A percentile compares a stretch with the other conserved stretches of the same genome.
Evolutionary conservation across 2,888 invertebrate genomes (phyloP).

Genomic region (Melanotus villosus): DNA sequence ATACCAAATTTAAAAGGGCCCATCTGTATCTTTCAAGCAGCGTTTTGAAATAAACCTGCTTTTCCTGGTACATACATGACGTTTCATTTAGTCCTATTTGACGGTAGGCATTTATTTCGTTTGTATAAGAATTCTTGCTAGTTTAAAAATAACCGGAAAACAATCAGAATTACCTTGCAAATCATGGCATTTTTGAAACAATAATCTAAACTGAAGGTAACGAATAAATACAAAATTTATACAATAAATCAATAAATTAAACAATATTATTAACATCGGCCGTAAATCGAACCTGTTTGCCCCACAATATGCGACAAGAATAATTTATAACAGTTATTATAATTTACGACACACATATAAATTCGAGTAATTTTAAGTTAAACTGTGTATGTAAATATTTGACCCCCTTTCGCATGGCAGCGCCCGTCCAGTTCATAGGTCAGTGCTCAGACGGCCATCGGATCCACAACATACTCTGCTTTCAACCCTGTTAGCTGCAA

Average conservation of each 20-base stretch:
- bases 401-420: slow-evolving; percentile 24
- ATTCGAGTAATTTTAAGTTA: slow-evolving; percentile 21
- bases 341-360: slow-evolving; percentile 20
- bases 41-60: not conserved
- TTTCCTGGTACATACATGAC: not conserved
- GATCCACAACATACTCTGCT: slow-evolving; percentile 8
- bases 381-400: slow-evolving; percentile 22
- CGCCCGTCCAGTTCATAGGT: slow-evolving; percentile 27
- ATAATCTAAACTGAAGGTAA: not conserved
- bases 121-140: not conserved
- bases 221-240: not conserved
- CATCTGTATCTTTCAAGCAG: slow-evolving; percentile 23
- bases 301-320: slow-evolving; percentile 9
- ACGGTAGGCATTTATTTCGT: not conserved
- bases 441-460: not conserved
- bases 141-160: not conserved
- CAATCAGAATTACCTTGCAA: no score
- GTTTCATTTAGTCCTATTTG: not conserved
- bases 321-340: slow-evolving; percentile 17
- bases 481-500: slow-evolving; percentile 17
- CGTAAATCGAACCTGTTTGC: slow-evolving; percentile 11
- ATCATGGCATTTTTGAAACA: no score
- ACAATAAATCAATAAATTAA: slow-evolving; percentile 1
- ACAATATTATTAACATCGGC: slow-evolving; percentile 7
- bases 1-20: slow-evolving; percentile 18